Percentiles rank a stretch among this genome's conserved stretches.
Conservation (phyloP, 2,888 invertebrate genomes). For the Mimumesa dahlbomi region DNA sequence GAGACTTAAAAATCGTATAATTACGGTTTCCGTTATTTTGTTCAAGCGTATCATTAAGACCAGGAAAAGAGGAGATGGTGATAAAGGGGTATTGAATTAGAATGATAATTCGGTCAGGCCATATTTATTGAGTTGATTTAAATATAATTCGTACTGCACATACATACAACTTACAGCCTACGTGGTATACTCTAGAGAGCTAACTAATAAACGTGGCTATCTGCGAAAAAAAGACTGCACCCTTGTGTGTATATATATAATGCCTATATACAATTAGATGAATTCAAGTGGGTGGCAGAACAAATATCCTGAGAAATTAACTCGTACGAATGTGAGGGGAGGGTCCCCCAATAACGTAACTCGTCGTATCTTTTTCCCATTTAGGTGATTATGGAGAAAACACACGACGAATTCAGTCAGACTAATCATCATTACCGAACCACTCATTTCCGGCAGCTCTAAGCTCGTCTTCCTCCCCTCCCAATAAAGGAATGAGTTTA, state of each 20-base stretch:
- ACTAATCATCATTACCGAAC: conserved; percentile 33
- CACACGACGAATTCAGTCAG: conserved; percentile 7
- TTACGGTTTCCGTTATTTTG: too few species aligned
- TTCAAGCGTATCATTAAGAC: too few species aligned
- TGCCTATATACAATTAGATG: conserved; percentile 57
- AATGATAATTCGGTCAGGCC: conserved; percentile 23
- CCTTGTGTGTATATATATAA: conserved; percentile 40
- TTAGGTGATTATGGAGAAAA: too few species aligned
- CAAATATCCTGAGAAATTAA: conserved; percentile 68
- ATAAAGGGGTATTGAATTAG: too few species aligned
- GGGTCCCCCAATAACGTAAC: conserved; percentile 19
- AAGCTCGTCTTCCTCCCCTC: conserved; percentile 65
- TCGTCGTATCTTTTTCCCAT: conserved; percentile 2
- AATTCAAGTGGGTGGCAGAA: conserved; percentile 32
- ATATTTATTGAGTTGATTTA: conserved; percentile 55
- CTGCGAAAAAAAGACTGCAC: conserved; percentile 42
- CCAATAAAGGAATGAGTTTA: conserved; percentile 22
- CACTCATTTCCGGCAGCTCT: conserved; percentile 43
- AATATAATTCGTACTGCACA: conserved; percentile 72
- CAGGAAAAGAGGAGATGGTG: too few species aligned
- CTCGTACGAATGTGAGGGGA: conserved; percentile 55
- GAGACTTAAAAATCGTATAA: too few species aligned
- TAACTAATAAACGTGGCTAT: conserved; percentile 41
- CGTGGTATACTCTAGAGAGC: conserved; percentile 33
- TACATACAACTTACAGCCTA: conserved; percentile 74